Base-by-base conservation (phyloP, 2,888 invertebrate genomes). In the Brachynemurus nebulosus region DNA sequence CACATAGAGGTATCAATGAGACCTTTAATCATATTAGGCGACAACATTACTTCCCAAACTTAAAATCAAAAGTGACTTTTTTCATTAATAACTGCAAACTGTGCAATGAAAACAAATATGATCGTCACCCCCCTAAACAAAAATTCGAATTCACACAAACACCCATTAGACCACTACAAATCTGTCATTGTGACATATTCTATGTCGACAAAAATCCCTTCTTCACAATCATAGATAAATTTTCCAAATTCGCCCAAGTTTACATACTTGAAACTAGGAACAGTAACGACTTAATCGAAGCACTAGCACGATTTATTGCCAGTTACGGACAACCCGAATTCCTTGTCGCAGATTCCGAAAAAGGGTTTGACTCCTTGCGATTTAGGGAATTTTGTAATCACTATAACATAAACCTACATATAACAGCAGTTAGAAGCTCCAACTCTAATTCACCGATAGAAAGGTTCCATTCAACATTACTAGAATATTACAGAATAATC, bases 241-340 rank as follows among this genome's bases (percentile, higher is more conserved):
- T 51, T 44, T 51, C 47, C 4, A 52, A 51, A 48, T 53, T 48
- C 35, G 48, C 44, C 3, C 48, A 52, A 45, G 50, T 50, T 9
- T 50, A 50, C 33, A 14, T 17, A 20, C 16, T 48, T 11, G 16
- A 16, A 36, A 11, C 16, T 11, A 36, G 18, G 9, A 36, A 16
- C 9, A 6, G 16, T 16, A 17, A 16, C n/a, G 12, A 36, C n/a
- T 11, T 36, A 16, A 11, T 36, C 14, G 18, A 36, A 12, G 36
- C 11, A 17, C 17, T 36, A 17, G 17, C 14, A 36, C 16, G 17
- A 8, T 36, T 18, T 14, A 17, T 36, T 11, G 14, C n/a, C n/a
- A 36, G 36, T n/a, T 17, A 36, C 16, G 36, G 36, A 11, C 11
- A 16, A 2, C 36, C 36, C 4, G 33, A 44, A 33, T 46, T 48